Conservation (phyloP, 2,113 vertebrate genomes). For the Oryzias curvinotus region DNA sequence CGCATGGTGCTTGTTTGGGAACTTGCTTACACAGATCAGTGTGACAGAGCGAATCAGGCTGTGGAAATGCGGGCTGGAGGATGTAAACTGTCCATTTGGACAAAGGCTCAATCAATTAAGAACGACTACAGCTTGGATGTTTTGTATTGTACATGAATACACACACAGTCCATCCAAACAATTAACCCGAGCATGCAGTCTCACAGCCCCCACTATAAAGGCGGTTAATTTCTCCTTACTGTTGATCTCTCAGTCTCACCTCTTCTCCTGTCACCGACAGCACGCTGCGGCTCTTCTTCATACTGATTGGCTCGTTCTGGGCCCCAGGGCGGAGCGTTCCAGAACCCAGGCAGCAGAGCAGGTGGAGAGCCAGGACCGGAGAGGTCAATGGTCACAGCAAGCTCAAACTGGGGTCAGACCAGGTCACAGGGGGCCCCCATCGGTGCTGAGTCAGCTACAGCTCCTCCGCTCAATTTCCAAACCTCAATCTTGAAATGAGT, state of each 20-base stretch:
- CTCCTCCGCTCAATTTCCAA: constrained; percentile 3
- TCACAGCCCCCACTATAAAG: neutral
- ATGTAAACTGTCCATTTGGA: constrained; percentile 32
- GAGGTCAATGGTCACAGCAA: constrained; percentile 73
- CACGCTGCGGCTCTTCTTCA: constrained; percentile 79
- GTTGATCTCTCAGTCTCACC: constrained; percentile 54
- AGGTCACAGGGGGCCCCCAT: constrained; percentile 73
- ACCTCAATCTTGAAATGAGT: constrained; percentile 25
- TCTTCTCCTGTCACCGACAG: constrained; percentile 77
- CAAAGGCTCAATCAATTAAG: constrained; percentile 14
- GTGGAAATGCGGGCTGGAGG: constrained; percentile 6
- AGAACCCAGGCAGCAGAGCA: constrained; percentile 80
- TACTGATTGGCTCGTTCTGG: constrained; percentile 79
- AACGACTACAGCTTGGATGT: constrained; percentile 39
- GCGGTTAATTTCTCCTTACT: neutral
- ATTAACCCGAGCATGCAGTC: neutral
- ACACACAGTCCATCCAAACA: neutral
- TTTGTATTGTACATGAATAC: constrained; percentile 2
- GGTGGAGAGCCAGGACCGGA: constrained; percentile 80
- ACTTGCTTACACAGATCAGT: constrained; percentile 32
- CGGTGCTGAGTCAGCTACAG: constrained; percentile 45
- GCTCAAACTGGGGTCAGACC: constrained; percentile 74
- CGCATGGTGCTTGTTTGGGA: constrained; percentile 14
- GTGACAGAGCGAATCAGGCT: constrained; percentile 11
- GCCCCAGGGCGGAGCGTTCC: constrained; percentile 77